phyloP scores from a whole-genome alignment of 1,140 invertebrate species.

The Bombus turneri region DNA sequence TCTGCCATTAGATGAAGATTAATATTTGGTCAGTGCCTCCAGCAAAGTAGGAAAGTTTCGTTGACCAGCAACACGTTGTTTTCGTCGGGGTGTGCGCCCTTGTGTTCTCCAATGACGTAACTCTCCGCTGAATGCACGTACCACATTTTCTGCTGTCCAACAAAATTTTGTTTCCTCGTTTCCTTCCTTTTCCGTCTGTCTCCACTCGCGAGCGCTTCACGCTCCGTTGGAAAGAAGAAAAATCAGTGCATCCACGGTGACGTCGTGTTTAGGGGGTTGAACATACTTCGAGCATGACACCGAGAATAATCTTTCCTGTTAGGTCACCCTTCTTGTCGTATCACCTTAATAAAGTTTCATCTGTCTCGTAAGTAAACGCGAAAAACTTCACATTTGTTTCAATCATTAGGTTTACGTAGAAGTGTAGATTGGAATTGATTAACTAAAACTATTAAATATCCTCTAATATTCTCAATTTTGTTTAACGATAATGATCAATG shows the following conservation, averaged over 20 bases:
- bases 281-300: not conserved
- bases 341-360: not conserved
- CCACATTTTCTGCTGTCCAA: conserved; percentile 14
- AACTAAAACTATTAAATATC: not conserved
- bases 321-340: not conserved
- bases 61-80: not conserved
- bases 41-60: not conserved
- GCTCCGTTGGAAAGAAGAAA: conserved; percentile 53
- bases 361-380: not conserved
- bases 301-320: not conserved
- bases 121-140: conserved; percentile 18
- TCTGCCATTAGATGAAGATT: conserved; percentile 46
- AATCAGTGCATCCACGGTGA: conserved; percentile 2
- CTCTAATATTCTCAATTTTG: not conserved
- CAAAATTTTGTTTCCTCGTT: conserved; percentile 40
- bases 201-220: not conserved
- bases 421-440: not conserved
- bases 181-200: not conserved
- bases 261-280: not conserved
- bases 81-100: not conserved
- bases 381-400: not conserved
- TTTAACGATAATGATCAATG: not conserved
- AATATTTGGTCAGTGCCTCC: conserved; percentile 41
- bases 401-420: not conserved
- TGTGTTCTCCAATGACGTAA: conserved; percentile 2